phyloP scores from a whole-genome alignment of 2,113 vertebrate species.

The Osmerus eperlanus region DNA sequence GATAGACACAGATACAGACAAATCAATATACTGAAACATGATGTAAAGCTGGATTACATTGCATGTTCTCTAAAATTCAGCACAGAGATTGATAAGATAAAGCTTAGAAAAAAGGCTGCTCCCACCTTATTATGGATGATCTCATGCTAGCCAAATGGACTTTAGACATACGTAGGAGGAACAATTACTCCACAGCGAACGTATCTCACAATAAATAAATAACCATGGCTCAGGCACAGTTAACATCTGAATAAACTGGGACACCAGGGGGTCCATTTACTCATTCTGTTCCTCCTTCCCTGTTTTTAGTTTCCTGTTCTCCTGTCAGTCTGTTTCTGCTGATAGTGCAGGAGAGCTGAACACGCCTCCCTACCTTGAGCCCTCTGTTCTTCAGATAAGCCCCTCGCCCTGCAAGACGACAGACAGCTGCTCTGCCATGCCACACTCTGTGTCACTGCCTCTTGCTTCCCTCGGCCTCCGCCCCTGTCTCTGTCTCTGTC shows the following conservation, averaged over 20 bases:
- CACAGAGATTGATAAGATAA: too few relatives aligned
- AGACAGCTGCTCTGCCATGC: conserved; percentile 16
- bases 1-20: too few relatives aligned
- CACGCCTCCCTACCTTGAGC: conserved; percentile 16
- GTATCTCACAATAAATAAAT: too few relatives aligned
- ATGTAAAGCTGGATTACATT: too few relatives aligned
- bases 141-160: too few relatives aligned
- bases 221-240: neutral
- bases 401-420: conserved; percentile 15
- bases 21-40: too few relatives aligned
- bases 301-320: conserved; percentile 3
- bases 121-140: too few relatives aligned
- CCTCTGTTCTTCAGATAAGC: conserved; percentile 34
- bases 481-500: neutral
- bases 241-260: neutral
- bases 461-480: too few relatives aligned
- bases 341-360: conserved; percentile 18
- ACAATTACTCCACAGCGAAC: too few relatives aligned
- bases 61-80: too few relatives aligned
- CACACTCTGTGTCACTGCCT: neutral
- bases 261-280: neutral
- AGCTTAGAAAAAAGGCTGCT: too few relatives aligned
- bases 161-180: too few relatives aligned
- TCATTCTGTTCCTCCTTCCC: neutral
- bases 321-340: conserved; percentile 14